A percentile compares a stretch with the other conserved stretches of the same genome.
phyloP scores from a whole-genome alignment of 2,888 invertebrate genomes.

The Lasius platythorax region DNA sequence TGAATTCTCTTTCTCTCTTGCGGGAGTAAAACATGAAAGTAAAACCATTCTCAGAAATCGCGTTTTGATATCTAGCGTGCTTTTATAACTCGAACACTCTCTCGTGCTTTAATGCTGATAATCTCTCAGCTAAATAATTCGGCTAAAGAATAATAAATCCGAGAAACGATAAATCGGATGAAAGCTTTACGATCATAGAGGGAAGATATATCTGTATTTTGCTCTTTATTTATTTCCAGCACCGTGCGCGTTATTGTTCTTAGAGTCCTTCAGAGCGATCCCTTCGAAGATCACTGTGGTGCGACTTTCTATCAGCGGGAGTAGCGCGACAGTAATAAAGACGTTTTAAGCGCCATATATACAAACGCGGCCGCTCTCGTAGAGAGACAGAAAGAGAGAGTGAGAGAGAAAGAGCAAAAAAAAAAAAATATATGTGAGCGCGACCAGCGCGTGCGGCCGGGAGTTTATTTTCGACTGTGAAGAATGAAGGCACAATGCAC shows the following conservation, averaged over 20 bases:
- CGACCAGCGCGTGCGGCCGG: conserved; percentile 55
- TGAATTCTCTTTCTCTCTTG: neutral
- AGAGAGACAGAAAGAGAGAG: neutral
- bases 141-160: conserved; percentile 16
- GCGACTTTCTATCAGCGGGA: conserved; percentile 31
- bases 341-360: conserved; percentile 47
- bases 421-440: conserved; percentile 45
- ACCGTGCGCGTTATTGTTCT: conserved; percentile 51
- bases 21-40: neutral
- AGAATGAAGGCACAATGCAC: conserved; percentile 55
- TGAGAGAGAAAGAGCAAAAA: neutral
- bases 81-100: neutral
- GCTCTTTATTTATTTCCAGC: conserved; percentile 68
- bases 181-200: neutral
- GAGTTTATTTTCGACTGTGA: conserved; percentile 68
- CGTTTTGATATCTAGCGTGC: neutral
- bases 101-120: neutral
- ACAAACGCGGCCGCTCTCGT: conserved; percentile 42
- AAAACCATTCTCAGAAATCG: neutral
- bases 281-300: conserved; percentile 47
- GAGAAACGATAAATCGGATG: conserved; percentile 3
- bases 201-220: neutral
- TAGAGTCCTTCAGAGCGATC: conserved; percentile 39
- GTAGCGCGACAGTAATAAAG: conserved; percentile 62
- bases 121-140: conserved; percentile 5